phyloP scores from a whole-genome alignment of 2,113 vertebrate genomes.

The Rhadina sibilatrix region DNA sequence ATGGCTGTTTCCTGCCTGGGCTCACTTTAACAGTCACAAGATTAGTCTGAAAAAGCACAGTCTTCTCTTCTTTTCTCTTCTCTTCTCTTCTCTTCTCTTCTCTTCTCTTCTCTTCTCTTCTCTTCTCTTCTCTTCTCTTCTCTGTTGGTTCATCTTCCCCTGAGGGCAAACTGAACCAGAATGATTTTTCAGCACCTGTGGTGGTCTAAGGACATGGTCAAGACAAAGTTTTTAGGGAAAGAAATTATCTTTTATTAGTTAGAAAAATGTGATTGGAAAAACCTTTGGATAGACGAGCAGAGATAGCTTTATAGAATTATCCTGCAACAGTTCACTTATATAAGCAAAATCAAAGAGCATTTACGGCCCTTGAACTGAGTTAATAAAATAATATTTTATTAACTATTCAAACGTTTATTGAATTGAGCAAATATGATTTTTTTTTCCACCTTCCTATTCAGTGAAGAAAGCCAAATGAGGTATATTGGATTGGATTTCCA shows the following conservation, averaged over 20 bases:
- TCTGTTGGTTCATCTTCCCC: background rate
- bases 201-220: background rate
- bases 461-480: background rate
- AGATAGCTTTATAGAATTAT: background rate
- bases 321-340: background rate
- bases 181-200: background rate
- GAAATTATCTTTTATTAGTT: background rate
- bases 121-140: too few species aligned
- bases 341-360: background rate
- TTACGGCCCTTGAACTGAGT: background rate
- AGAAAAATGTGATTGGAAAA: background rate
- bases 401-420: background rate
- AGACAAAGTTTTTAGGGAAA: background rate
- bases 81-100: too few species aligned
- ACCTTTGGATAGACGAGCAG: background rate
- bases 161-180: background rate
- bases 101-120: too few species aligned
- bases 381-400: conserved; percentile 13
- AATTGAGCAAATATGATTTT: background rate
- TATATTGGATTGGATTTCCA: background rate
- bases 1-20: background rate
- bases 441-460: background rate
- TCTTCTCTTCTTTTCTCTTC: background rate
- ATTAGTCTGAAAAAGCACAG: background rate
- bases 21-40: background rate